Evolutionary conservation across 1,140 invertebrate species (phyloP).

Genomic region (Drosophila mayri): DNA sequence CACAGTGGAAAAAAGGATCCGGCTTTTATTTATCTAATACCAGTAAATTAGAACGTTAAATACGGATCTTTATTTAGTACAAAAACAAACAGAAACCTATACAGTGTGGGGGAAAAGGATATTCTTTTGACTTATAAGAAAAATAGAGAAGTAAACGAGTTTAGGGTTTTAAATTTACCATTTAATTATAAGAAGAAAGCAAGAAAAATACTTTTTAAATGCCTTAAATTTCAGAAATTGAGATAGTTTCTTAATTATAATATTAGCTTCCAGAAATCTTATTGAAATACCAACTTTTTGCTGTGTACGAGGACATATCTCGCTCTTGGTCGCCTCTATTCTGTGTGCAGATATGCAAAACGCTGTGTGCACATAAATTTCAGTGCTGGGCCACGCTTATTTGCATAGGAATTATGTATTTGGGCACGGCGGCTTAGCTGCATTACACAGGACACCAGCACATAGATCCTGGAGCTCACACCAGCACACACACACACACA

Average conservation of each 20-base stretch:
- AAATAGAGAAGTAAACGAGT: background rate
- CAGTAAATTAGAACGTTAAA: slow-evolving; percentile 4
- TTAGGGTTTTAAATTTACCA: background rate
- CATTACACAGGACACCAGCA: slow-evolving; percentile 67
- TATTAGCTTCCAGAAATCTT: no score
- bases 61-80: background rate
- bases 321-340: slow-evolving; percentile 20
- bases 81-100: background rate
- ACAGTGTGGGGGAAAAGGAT: background rate
- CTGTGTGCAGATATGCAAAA: slow-evolving; percentile 76
- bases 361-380: slow-evolving; percentile 78
- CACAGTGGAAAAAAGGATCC: background rate
- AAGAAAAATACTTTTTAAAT: background rate
- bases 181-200: background rate
- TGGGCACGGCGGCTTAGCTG: slow-evolving; percentile 78
- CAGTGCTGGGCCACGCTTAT: slow-evolving; percentile 71
- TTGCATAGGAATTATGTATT: slow-evolving; percentile 83
- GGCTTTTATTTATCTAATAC: background rate
- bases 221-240: background rate
- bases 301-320: slow-evolving; percentile 33
- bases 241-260: background rate
- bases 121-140: background rate
- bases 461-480: slow-evolving; percentile 35
- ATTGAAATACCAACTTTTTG: background rate
- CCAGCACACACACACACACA: slow-evolving; percentile 21